Evolutionary conservation across 1,140 invertebrate genomes (phyloP), one percentile per base, ranked within the genome.

Genomic region (Grapholita molesta): DNA sequence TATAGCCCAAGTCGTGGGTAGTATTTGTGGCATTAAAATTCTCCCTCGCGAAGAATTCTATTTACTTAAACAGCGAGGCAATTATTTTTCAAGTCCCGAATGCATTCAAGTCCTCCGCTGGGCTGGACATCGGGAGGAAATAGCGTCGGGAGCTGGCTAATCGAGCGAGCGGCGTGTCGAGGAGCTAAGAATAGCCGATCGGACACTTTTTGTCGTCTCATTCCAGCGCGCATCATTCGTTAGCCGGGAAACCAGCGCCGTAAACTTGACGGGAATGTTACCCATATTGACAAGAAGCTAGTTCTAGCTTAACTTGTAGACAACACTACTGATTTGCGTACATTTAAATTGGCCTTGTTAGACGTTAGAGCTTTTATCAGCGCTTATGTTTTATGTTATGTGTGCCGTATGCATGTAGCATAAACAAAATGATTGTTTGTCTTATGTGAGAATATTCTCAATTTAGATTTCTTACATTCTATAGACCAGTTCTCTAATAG

Each of bases 171-270:
- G 68, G 73, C 70, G 70, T 78, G 73, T 73, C 68, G 70, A 35
- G 42, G 42, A 57, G 70, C 71, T 75, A 81, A 79, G 79, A 76
- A 84, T 82, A 83, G 77, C 68, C 70, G 74, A 76, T 74, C 68
- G 71, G 67, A 74, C 70, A 79, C 75, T 83, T 86, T 84, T 82
- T 85, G 81, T 76, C 65, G 28, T 68, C 70, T 74, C 80, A 80
- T 82, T 81, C 73, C 73, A 30, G 24, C 15, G 61, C 53, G 65
- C 67, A 64, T 70, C 72, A 68, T 79, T 81, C 73, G 74, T 77
- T 76, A 76, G 69, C 66, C 28, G 57, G 25, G 42, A 61, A 76
- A 69, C 69, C 67, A 68, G 70, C 25, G 61, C 69, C 55, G 61
- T 71, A 74, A 69, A 73, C 70, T 66, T 69, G 64, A 72, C 67